Conservation (phyloP, 2,888 invertebrate genomes). For the Acronicta leporina region DNA sequence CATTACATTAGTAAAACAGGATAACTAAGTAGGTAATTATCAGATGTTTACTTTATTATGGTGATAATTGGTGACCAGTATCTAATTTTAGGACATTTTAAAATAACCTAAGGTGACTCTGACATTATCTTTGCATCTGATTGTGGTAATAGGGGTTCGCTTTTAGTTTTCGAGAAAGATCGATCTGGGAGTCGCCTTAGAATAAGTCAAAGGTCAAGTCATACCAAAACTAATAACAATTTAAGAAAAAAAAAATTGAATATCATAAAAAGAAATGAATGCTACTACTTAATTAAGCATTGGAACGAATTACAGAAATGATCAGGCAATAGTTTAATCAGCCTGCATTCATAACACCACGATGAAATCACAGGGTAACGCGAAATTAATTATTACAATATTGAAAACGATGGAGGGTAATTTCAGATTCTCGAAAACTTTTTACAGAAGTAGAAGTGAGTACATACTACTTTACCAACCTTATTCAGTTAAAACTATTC, state of each 20-base stretch:
- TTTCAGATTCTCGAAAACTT: slow-evolving; percentile 16
- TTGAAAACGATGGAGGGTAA: slow-evolving; percentile 48
- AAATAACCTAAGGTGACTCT: no score
- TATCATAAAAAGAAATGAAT: slow-evolving; percentile 1
- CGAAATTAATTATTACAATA: slow-evolving; percentile 22
- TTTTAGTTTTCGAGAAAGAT: slow-evolving; percentile 23
- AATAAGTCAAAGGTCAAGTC: slow-evolving; percentile 12
- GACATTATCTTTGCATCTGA: no score
- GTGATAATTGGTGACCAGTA: background rate
- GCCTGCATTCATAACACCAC: slow-evolving; percentile 31
- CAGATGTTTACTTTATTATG: background rate
- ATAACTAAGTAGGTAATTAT: background rate
- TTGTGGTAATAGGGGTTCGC: no score
- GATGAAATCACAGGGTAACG: slow-evolving; percentile 30
- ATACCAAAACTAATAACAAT: no score
- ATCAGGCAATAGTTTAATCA: slow-evolving; percentile 26
- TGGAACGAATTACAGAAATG: slow-evolving; percentile 10
- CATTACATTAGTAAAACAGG: slow-evolving; percentile 2
- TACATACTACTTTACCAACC: background rate
- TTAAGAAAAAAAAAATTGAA: slow-evolving; percentile 10
- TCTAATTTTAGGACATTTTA: no score
- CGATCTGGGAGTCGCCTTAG: no score
- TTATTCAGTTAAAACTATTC: slow-evolving; percentile 1
- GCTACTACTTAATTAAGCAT: background rate
- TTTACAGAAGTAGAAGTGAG: background rate